Evolutionary conservation across 1,140 invertebrate species (phyloP), one percentile per base, ranked within the genome.

Genomic region (Carcinoscorpius rotundicauda): DNA sequence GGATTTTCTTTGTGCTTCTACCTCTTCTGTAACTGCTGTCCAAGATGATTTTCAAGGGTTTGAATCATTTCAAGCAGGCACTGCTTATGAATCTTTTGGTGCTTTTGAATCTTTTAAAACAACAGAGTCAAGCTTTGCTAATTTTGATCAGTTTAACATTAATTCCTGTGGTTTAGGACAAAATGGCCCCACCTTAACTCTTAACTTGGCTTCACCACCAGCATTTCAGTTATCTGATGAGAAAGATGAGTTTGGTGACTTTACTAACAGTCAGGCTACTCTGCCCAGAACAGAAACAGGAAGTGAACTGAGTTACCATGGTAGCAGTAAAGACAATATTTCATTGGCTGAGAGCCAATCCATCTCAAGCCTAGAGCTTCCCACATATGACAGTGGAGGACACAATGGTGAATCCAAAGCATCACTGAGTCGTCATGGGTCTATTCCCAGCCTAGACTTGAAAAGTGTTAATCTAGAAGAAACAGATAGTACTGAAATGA

Each of bases 231-330:
- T 67, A 64, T 52, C 58, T 51, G 60, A 60, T 49, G 63, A 65
- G n/a, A 70, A 74, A 67, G 82, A 83, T 67, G 82, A 83, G 66
- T 84, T 83, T 76, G 82, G 82, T 52, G 82, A 83, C 61, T 84
- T 84, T 66, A 58, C 66, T 3, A 66, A 70, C 50, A 67, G 60
- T 70, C 66, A 76, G 60, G 72, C 72, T 64, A 71, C 75, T 48
- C 74, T 75, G 52, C 68, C 72, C n/a, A 70, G 67, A 68, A 64
- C 69, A 62, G 8, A 51, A 55, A 9, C 60, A 60, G n/a, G 66
- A 67, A 29, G 29, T 29, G 29, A 29, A 2, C 29, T 29, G 29
- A 29, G 29, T 29, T 29, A 29, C 29, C 29, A 29, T 29, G 29
- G 51, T 4, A 52, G 63, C 8, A 29, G 73, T 67, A 68, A 64